Conservation (phyloP, 53 echinoderm and acorn worm genomes). For the Astropecten irregularis region DNA sequence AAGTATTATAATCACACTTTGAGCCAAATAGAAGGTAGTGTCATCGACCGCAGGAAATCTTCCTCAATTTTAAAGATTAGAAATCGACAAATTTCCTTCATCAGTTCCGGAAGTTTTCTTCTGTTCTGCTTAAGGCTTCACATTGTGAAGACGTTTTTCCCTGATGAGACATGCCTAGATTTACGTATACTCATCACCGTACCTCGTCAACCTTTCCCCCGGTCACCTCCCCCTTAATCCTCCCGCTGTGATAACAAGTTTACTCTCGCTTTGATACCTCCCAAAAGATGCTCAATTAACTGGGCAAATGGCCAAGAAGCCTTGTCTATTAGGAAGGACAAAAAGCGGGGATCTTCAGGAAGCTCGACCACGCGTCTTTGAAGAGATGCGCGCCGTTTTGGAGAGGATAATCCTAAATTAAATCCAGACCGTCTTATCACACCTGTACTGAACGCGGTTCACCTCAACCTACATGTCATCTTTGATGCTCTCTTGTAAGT, state of each 20-base stretch:
- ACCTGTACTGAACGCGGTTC: constrained; percentile 15
- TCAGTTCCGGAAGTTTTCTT: too few species aligned
- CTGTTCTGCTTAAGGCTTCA: too few species aligned
- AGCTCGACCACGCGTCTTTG: neutral
- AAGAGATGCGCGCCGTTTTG: neutral
- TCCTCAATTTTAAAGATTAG: too few species aligned
- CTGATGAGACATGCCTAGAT: too few species aligned
- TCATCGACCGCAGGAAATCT: too few species aligned
- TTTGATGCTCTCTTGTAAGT: neutral
- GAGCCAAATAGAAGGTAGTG: too few species aligned
- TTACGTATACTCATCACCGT: too few species aligned
- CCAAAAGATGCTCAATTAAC: neutral
- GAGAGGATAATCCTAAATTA: constrained; percentile 30
- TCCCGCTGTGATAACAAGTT: neutral
- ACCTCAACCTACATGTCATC: neutral
- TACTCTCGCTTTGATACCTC: neutral
- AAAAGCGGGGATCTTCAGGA: neutral
- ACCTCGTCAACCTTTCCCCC: too few species aligned
- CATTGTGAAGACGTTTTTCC: too few species aligned
- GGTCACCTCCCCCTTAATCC: neutral
- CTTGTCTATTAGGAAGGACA: neutral
- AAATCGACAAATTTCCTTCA: too few species aligned
- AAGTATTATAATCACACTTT: too few species aligned
- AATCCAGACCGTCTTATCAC: constrained; percentile 19
- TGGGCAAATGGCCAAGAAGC: neutral